Evolutionary conservation across 2,888 invertebrate genomes (phyloP).

Genomic region (Dastarcus helophoroides): DNA sequence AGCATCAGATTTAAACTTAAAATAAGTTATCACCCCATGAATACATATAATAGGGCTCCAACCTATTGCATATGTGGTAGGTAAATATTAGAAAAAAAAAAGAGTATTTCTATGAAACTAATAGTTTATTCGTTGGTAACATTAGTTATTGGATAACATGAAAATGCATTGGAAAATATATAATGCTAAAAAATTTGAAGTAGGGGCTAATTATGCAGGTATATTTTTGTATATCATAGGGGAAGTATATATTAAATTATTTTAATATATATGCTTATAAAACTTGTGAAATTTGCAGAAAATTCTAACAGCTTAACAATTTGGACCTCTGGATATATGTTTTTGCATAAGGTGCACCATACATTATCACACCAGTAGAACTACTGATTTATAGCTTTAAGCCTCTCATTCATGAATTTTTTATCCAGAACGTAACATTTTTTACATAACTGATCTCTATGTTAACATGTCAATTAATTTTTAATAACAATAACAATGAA

Average conservation of each 20-base stretch:
- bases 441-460: no score
- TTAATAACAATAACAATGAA: no score
- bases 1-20: no score
- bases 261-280: slow-evolving; percentile 37
- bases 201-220: slow-evolving; percentile 35
- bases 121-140: slow-evolving; percentile 39
- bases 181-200: slow-evolving; percentile 34
- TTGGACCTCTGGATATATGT: slow-evolving; percentile 38
- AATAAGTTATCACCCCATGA: no score
- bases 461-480: no score
- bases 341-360: slow-evolving; percentile 35
- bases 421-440: slow-evolving; percentile 1
- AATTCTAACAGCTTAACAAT: slow-evolving; percentile 39
- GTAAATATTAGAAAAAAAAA: slow-evolving; percentile 7
- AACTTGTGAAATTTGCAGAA: slow-evolving; percentile 41
- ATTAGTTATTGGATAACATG: slow-evolving; percentile 37
- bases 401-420: neutral
- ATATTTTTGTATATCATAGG: slow-evolving; percentile 30
- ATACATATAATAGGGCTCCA: no score
- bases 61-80: no score
- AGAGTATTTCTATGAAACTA: slow-evolving; percentile 32
- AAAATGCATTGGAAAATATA: slow-evolving; percentile 37
- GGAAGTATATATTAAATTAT: slow-evolving; percentile 32
- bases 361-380: slow-evolving; percentile 37
- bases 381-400: slow-evolving; percentile 18